These are phyloP conservation scores for Mesitornis unicolor DNA, from an alignment of 2,113 vertebrate genomes.

Conservation along the genomic window DNA sequence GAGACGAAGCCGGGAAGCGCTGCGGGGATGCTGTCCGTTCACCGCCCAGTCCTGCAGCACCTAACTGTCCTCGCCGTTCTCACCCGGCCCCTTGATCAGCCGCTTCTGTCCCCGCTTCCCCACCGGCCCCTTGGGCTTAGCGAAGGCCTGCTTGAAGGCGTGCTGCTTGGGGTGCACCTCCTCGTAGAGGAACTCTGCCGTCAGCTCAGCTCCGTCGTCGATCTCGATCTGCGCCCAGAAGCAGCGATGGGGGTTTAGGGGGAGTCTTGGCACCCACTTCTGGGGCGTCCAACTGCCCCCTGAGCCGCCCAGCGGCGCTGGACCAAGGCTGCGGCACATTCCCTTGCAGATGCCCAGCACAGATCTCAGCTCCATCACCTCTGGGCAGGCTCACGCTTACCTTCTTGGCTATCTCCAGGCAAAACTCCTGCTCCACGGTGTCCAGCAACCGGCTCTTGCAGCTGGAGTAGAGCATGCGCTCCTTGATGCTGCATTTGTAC, in stretches of 20 bases:
- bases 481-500: slow-evolving; percentile 96
- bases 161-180: slow-evolving; percentile 97
- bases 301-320: neutral
- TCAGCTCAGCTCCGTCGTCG: slow-evolving; percentile 88
- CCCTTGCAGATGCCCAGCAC: neutral
- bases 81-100: slow-evolving; percentile 88
- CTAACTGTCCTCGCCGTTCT: slow-evolving; percentile 93
- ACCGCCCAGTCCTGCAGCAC: neutral
- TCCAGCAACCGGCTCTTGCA: slow-evolving; percentile 96
- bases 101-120: slow-evolving; percentile 95
- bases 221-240: slow-evolving; percentile 85
- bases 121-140: slow-evolving; percentile 94
- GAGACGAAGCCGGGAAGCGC: slow-evolving; percentile 24
- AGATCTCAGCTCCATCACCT: neutral
- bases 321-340: neutral
- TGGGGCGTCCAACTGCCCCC: neutral
- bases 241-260: neutral
- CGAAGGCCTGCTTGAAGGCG: slow-evolving; percentile 91
- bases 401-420: slow-evolving; percentile 94
- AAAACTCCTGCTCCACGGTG: slow-evolving; percentile 90
- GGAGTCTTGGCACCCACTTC: neutral
- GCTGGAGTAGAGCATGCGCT: slow-evolving; percentile 98
- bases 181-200: slow-evolving; percentile 92
- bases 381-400: slow-evolving; percentile 41
- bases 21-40: slow-evolving; percentile 24